Evolutionary conservation across 2,797 vertebrate genomes (phyloP), one percentile per base, ranked within the genome.

Genomic region (Acipenser oxyrinchus): DNA sequence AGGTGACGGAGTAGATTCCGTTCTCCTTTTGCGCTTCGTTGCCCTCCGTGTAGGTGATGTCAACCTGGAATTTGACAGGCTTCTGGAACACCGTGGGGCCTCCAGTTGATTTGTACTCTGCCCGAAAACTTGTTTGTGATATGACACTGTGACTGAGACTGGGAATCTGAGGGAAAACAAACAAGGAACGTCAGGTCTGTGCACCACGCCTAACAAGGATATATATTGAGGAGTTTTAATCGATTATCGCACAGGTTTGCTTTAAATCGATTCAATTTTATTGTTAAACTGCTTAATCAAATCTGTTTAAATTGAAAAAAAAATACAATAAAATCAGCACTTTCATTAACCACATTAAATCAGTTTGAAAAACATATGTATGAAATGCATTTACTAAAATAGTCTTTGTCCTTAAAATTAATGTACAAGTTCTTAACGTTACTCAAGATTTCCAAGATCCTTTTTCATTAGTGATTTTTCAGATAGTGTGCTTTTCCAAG

Each of bases 71-170:
- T 81, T 92, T 93, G 83, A 94, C 91, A 9, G 93, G 93, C 80
- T 94, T 94, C 87, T 95, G 93, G 90, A 95, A 94, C 85, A 94
- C 93, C 64, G 93, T 91, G 60, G 93, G 93, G 72, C 93, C 93
- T 6, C 88, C 92, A 13, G 92, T 92, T 79, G 92, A 90, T 77
- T 93, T 93, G 83, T 94, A 94, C 77, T 95, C 93, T 49, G 93
- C 93, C 80, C 93, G 87, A 84, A 95, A 95, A 84, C 93, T 94
- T 83, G 92, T 95, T 87, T 94, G 93, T 12, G 93, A 95, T 78
- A 95, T 86, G 73, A 95, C 93, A 66, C 93, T 95, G 88, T 95
- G 93, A 78, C 93, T 94, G 89, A 95, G 88, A 61, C 91, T 93
- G 49, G 93, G 93, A 81, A 95, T 94, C 93, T 95, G 82, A 2